A percentile compares a stretch with the other conserved stretches of the same genome.
phyloP scores from a whole-genome alignment of 2,797 vertebrate genomes.

The Lepus oiostolus region DNA sequence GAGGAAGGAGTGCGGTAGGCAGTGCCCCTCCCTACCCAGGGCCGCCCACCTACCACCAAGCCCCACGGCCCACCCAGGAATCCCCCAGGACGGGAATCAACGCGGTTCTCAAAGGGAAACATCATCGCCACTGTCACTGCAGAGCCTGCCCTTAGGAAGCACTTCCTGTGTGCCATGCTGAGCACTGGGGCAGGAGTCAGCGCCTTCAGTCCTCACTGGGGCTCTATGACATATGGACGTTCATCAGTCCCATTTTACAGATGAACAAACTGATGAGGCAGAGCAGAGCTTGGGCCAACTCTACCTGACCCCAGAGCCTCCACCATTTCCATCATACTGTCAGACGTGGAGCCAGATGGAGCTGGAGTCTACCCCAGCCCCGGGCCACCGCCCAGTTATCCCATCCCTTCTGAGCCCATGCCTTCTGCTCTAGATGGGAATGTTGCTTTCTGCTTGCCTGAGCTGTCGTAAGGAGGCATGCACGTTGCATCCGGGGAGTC shows the following conservation, averaged over 20 bases:
- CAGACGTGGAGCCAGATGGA: neutral
- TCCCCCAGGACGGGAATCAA: neutral
- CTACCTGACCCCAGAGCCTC: neutral
- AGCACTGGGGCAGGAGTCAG: neutral
- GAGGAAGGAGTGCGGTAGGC: neutral
- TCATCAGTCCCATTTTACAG: neutral
- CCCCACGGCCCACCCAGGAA: neutral
- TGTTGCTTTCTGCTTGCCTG: neutral
- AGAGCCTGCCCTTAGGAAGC: neutral
- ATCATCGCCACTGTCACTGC: neutral
- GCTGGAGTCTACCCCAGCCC: neutral
- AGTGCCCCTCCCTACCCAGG: neutral
- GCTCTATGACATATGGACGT: neutral
- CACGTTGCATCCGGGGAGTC: neutral
- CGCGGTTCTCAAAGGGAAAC: conserved; percentile 4
- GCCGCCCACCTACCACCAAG: neutral
- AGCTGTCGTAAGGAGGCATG: neutral
- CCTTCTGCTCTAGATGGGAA: neutral
- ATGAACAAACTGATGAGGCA: neutral
- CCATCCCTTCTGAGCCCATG: neutral
- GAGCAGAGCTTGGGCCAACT: neutral
- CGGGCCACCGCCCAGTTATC: neutral
- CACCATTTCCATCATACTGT: neutral
- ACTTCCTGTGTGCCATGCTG: neutral
- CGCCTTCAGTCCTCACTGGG: neutral